Conservation (phyloP, 2,888 invertebrate genomes). For the Neoaliturus tenellus region DNA sequence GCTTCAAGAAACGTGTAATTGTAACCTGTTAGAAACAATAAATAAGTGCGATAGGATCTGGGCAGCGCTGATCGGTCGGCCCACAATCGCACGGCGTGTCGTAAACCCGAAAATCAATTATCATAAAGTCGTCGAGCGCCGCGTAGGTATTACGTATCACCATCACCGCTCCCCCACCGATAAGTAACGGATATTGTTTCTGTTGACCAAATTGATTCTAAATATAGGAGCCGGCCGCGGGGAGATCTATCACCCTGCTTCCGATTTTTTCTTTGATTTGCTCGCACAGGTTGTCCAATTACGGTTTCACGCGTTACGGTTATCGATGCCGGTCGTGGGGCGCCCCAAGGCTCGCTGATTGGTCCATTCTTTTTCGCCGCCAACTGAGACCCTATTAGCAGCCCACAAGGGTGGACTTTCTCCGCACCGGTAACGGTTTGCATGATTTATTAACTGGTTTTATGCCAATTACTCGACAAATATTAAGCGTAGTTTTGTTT, state of each 20-base stretch:
- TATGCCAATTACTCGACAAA: background rate
- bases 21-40: constrained; percentile 47
- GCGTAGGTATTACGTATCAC: constrained; percentile 1
- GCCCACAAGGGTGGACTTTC: constrained; percentile 29
- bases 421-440: constrained; percentile 11
- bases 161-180: background rate
- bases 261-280: constrained; percentile 51
- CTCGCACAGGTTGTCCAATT: constrained; percentile 50
- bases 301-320: constrained; percentile 49
- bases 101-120: constrained; percentile 53
- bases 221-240: constrained; percentile 27
- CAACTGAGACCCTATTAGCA: constrained; percentile 54
- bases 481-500: background rate
- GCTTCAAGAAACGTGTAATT: constrained; percentile 41
- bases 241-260: constrained; percentile 44
- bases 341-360: constrained; percentile 46
- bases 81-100: constrained; percentile 50
- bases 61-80: constrained; percentile 20
- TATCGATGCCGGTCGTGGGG: constrained; percentile 47
- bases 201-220: constrained; percentile 53
- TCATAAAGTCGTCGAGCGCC: constrained; percentile 26
- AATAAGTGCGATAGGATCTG: constrained; percentile 43
- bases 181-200: constrained; percentile 50
- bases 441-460: background rate
- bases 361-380: constrained; percentile 42